Evolutionary conservation across 2,797 vertebrate species (phyloP), one percentile per base, ranked within the genome.

Genomic region (Pseudochirops corinnae): DNA sequence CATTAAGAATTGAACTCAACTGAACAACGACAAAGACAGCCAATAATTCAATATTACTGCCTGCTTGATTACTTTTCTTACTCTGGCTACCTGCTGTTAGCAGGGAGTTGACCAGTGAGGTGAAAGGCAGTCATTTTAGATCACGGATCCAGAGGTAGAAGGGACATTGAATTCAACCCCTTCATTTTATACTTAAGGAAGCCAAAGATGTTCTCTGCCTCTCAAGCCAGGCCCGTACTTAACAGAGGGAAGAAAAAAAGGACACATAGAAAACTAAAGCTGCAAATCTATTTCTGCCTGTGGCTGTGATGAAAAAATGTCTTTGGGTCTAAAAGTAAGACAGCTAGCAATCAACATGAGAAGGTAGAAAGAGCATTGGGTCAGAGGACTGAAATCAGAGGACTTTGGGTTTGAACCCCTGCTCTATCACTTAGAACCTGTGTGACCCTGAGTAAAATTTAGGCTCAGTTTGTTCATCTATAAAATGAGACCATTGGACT

Each of bases 201-300:
- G 56, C 39, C 82, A 92, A 90, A 46, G 62, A 26, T 12, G 24
- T 4, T 87, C 56, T 95, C 26, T 29, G 24, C 50, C 87, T 26
- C 1, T 74, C 28, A 39, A 33, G 21, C 50, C 0, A 52, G 16
- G 56, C 94, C 46, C 55, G 2, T 87, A 1, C 60, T 14, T 5
- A 62, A 56, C 52, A 16, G 52, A 74, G 46, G 67, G 91, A 55
- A 91, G 60, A 55, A 21, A 50, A 57, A 39, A 53, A 26, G 50
- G 5, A 5, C 39, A n/a, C 31, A 50, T 55, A 28, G 28, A 13
- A 0, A 12, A 55, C 0, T 0, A 56, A 94, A 91, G 93, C 0
- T 14, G 39, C 62, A 92, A 93, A 55, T 57, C 28, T 58, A 94
- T 31, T 90, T 28, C 92, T 95, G 94, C 92, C 91, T 94, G 67